Base-by-base conservation (phyloP, 2,113 vertebrate genomes). In the Pao palembangensis region DNA sequence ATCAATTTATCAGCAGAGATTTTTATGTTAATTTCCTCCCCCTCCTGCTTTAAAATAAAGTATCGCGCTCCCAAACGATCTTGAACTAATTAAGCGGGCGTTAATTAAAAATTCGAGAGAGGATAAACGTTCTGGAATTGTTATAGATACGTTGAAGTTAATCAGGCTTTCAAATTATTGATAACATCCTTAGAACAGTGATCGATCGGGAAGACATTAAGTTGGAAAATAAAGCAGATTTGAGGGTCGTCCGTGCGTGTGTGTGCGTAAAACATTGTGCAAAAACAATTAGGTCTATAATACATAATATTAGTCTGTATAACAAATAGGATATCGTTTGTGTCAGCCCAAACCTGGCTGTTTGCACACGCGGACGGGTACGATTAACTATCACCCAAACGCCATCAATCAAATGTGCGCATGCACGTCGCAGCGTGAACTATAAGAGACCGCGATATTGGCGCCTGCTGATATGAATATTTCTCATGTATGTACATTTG, bases 51-150 rank as follows among this genome's bases (percentile, higher is more conserved):
- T 76, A 79, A 85, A 94, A 93, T 88, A 92, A 93, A 95, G 93
- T 92, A 89, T 93, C 93, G 94, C 90, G 89, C 92, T 93, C 84
- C 83, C 90, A 93, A 94, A 95, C 92, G 93, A 94, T 94, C 93
- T 93, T 88, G 92, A 94, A 94, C 94, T 95, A 96, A 96, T 95
- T 95, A 95, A 93, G 92, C 93, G 93, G 90, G 91, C 93, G 92
- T 94, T 96, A 95, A 96, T 96, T 94, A 95, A 96, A n/a, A 93
- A 92, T 92, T 87, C 71, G 76, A 90, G 91, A 89, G 92, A 82
- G 82, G 86, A 89, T 88, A 72, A 91, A 89, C 84, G 85, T 43
- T 76, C 78, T 71, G 84, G 92, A 84, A 93, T 92, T 93, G 93
- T 93, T 93, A 93, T 94, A 92, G 92, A 92, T 93, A 92, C 91